These are phyloP conservation scores for Harmothoe impar DNA, from an alignment of 2,888 invertebrate species.

Conservation along the genomic window DNA sequence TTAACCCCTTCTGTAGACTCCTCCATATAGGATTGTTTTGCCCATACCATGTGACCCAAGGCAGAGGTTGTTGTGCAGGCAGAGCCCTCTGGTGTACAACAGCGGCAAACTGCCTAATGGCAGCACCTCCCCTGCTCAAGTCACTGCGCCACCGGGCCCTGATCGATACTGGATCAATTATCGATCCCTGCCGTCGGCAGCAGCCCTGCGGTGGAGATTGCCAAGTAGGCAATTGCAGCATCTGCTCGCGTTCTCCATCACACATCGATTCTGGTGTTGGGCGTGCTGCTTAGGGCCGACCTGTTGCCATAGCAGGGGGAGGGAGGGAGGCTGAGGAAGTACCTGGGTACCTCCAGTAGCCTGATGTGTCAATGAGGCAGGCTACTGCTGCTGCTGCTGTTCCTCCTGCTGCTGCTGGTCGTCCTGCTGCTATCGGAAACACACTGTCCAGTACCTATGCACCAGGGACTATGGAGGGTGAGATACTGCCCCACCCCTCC, in stretches of 20 bases:
- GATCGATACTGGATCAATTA: slow-evolving; percentile 16
- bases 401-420: too few species aligned
- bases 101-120: slow-evolving; percentile 10
- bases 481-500: not conserved
- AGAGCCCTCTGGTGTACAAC: not conserved
- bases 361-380: not conserved
- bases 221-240: not conserved
- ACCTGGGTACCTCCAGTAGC: not conserved
- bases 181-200: not conserved
- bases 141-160: not conserved
- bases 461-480: not conserved
- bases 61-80: too few species aligned
- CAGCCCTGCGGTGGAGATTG: not conserved
- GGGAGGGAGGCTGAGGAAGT: not conserved
- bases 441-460: not conserved
- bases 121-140: not conserved
- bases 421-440: too few species aligned
- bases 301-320: not conserved
- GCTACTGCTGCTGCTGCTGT: not conserved
- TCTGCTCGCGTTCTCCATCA: slow-evolving; percentile 20
- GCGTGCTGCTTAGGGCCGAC: not conserved
- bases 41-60: too few species aligned
- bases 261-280: not conserved
- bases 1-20: too few species aligned
- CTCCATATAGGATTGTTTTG: too few species aligned